Conservation (phyloP, 1,140 invertebrate species). For the Zaprionus gabonicus region DNA sequence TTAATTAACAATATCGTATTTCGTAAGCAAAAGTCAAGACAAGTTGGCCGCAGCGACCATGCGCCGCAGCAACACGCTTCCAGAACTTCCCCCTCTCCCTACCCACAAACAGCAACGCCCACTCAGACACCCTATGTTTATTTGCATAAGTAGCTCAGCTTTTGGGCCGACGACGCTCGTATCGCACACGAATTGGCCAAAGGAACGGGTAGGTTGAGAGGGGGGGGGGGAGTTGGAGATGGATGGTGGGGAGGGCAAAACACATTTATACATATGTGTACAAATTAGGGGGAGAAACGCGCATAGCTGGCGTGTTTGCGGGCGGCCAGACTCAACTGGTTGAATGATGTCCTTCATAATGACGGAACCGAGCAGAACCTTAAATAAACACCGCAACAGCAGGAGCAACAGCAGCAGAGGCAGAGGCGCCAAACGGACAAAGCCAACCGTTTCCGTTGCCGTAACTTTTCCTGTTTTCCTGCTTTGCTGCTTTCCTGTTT, state of each 20-base stretch:
- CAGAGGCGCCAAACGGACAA: conserved; percentile 24
- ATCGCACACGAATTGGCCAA: conserved; percentile 7
- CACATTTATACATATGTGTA: conserved; percentile 52
- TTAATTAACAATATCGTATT: conserved; percentile 81
- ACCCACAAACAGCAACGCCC: conserved; percentile 36
- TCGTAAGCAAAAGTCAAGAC: conserved; percentile 47
- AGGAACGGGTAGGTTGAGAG: not conserved
- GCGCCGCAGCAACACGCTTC: conserved; percentile 16
- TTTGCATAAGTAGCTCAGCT: conserved; percentile 76
- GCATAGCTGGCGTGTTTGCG: conserved; percentile 13
- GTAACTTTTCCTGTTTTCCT: conserved; percentile 9
- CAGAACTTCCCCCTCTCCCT: not conserved
- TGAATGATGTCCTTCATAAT: conserved; percentile 82
- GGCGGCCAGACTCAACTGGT: conserved; percentile 62
- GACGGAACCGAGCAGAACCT: conserved; percentile 72
- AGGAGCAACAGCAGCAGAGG: not conserved
- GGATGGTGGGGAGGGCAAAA: conserved; percentile 12
- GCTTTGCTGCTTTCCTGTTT: conserved; percentile 2
- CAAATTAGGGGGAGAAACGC: conserved; percentile 62
- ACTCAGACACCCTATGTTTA: conserved; percentile 61
- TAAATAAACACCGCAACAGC: conserved; percentile 62
- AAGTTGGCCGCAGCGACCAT: conserved; percentile 5
- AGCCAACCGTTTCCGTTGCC: conserved; percentile 35
- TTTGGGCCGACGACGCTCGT: conserved; percentile 32
- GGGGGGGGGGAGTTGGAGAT: not conserved